Percentiles rank a stretch among this genome's conserved stretches.
Evolutionary conservation across 2,113 vertebrate genomes (phyloP).

Genomic region (Phycodurus eques): DNA sequence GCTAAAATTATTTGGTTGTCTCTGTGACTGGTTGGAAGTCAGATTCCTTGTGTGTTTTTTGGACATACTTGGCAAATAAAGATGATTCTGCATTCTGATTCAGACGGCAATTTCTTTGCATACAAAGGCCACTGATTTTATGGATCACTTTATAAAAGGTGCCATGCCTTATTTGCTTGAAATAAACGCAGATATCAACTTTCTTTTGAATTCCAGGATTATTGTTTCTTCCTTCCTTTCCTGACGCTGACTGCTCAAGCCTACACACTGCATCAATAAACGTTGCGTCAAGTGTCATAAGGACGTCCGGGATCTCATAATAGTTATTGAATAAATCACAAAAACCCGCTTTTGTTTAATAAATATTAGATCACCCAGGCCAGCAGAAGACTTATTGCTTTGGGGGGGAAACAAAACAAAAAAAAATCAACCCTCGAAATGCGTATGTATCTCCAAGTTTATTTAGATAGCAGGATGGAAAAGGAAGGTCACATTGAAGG

Average conservation of each 20-base stretch:
- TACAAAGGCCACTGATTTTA: too few species aligned
- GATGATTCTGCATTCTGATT: too few species aligned
- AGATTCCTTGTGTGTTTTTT: too few species aligned
- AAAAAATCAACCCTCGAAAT: slow-evolving; percentile 15
- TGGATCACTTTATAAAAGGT: too few species aligned
- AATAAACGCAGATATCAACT: slow-evolving; percentile 4
- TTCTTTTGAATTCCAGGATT: neutral
- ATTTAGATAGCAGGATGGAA: slow-evolving; percentile 24
- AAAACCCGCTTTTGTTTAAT: neutral
- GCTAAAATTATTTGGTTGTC: too few species aligned
- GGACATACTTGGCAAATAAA: too few species aligned
- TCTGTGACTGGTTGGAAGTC: too few species aligned
- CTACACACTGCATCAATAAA: neutral
- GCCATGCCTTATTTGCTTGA: too few species aligned
- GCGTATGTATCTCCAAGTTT: slow-evolving; percentile 3
- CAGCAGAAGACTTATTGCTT: neutral
- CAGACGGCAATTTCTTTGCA: too few species aligned
- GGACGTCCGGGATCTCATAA: neutral
- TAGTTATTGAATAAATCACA: neutral
- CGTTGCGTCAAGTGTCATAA: neutral
- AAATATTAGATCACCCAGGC: slow-evolving; percentile 6
- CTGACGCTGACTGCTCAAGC: neutral
- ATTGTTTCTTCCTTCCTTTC: slow-evolving; percentile 1
- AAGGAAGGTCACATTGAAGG: slow-evolving; percentile 10
- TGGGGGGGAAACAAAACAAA: neutral